Percentiles rank a stretch among this genome's conserved stretches.
These are phyloP conservation scores for Cossypha caffra DNA, from an alignment of 2,797 vertebrate genomes.

Conservation along the genomic window DNA sequence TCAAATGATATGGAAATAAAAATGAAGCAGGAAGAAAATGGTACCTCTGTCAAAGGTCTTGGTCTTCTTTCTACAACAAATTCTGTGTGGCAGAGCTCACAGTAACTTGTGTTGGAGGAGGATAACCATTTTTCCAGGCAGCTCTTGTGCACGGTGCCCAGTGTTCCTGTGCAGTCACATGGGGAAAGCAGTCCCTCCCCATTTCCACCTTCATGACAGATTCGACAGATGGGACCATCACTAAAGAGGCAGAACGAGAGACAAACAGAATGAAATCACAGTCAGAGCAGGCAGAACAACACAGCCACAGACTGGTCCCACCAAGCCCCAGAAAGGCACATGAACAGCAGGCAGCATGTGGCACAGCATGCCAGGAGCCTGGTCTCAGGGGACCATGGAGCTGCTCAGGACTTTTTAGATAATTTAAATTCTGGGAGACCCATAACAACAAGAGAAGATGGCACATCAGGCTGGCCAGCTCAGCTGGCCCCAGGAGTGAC, in stretches of 20 bases:
- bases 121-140: constrained; percentile 97
- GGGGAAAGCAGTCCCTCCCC: constrained; percentile 90
- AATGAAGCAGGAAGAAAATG: not conserved
- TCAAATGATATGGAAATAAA: not conserved
- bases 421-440: not conserved
- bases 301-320: not conserved
- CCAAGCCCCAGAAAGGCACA: not conserved
- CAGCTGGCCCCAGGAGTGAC: not conserved
- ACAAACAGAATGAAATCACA: not conserved
- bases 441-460: not conserved
- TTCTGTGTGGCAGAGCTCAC: constrained; percentile 95
- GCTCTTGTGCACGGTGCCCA: constrained; percentile 95
- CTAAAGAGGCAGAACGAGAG: constrained; percentile 69
- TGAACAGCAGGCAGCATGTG: rapidly evolving
- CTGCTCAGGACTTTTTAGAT: not conserved
- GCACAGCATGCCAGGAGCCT: not conserved
- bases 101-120: constrained; percentile 97
- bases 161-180: constrained; percentile 90
- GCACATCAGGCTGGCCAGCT: not conserved
- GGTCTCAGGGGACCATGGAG: not conserved
- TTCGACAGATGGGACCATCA: constrained; percentile 95
- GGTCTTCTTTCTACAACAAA: constrained; percentile 92
- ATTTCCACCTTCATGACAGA: constrained; percentile 92
- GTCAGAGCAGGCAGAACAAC: not conserved
- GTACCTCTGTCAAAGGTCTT: constrained; percentile 91